Conservation (phyloP, 2,113 vertebrate species). For the Anguilla rostrata region DNA sequence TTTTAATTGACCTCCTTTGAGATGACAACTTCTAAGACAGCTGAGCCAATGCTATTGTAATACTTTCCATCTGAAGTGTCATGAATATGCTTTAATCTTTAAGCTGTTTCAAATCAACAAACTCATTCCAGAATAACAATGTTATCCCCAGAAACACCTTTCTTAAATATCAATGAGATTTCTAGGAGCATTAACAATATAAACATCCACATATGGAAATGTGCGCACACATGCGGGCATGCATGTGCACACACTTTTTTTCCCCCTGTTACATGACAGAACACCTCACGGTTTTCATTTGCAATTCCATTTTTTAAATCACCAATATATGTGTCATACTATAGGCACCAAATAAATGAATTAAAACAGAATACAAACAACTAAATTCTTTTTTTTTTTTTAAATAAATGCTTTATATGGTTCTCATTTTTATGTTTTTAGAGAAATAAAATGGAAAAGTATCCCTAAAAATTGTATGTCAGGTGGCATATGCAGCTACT, state of each 20-base stretch:
- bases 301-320: too few relatives aligned
- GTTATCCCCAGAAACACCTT: conserved; percentile 3
- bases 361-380: too few relatives aligned
- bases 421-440: too few relatives aligned
- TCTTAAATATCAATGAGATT: background rate
- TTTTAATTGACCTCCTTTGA: conserved; percentile 22
- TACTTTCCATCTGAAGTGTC: background rate
- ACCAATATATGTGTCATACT: too few relatives aligned
- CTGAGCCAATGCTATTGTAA: conserved; percentile 15
- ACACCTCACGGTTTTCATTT: too few relatives aligned
- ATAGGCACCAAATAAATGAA: too few relatives aligned
- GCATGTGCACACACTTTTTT: background rate
- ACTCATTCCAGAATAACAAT: background rate
- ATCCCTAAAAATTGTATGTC: too few relatives aligned
- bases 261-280: too few relatives aligned
- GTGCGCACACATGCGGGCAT: background rate
- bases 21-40: conserved; percentile 13
- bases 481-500: too few relatives aligned
- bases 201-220: background rate
- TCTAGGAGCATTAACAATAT: background rate
- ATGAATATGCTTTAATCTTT: background rate
- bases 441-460: too few relatives aligned
- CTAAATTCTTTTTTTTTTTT: too few relatives aligned
- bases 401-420: too few relatives aligned
- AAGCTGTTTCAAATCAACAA: background rate